Conservation (phyloP, 2,888 invertebrate species). For the Drosophila neotestacea region DNA sequence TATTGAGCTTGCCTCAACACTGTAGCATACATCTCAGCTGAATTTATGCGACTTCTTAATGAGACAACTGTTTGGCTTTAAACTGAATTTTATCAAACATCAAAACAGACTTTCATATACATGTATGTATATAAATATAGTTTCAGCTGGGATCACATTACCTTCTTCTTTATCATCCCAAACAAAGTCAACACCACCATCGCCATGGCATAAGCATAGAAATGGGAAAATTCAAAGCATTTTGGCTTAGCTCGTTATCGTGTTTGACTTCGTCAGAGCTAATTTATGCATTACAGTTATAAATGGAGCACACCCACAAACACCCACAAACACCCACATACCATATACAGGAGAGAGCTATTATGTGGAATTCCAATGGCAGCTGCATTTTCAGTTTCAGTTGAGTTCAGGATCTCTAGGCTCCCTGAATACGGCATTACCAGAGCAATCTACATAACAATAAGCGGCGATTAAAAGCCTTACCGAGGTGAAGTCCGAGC, state of each 20-base stretch:
- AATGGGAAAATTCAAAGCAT: slow-evolving; percentile 36
- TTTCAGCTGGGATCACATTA: slow-evolving; percentile 1
- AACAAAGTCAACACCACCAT: slow-evolving; percentile 11
- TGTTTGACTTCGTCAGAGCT: slow-evolving; percentile 65
- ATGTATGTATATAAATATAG: neutral
- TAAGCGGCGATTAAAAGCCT: slow-evolving; percentile 81
- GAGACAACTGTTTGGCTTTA: slow-evolving; percentile 48
- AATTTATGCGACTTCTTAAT: slow-evolving; percentile 74
- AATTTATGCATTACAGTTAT: slow-evolving; percentile 77
- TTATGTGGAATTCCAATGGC: slow-evolving; percentile 51
- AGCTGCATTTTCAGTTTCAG: slow-evolving; percentile 36
- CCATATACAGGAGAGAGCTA: slow-evolving; percentile 27
- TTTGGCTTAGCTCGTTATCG: slow-evolving; percentile 50
- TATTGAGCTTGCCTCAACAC: slow-evolving; percentile 44
- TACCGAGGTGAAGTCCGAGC: slow-evolving; percentile 49
- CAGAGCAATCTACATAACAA: slow-evolving; percentile 78
- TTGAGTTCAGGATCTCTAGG: slow-evolving; percentile 14
- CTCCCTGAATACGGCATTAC: slow-evolving; percentile 60
- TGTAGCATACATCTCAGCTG: slow-evolving; percentile 72
- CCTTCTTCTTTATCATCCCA: neutral
- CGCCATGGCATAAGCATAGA: neutral
- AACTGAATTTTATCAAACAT: slow-evolving; percentile 27
- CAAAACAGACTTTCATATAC: neutral
- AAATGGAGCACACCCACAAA: slow-evolving; percentile 42
- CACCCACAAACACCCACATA: slow-evolving; percentile 15